Percentiles rank a stretch among this genome's conserved stretches.
Evolutionary conservation across 2,797 vertebrate genomes (phyloP).

Genomic region (Ciconia nigra): DNA sequence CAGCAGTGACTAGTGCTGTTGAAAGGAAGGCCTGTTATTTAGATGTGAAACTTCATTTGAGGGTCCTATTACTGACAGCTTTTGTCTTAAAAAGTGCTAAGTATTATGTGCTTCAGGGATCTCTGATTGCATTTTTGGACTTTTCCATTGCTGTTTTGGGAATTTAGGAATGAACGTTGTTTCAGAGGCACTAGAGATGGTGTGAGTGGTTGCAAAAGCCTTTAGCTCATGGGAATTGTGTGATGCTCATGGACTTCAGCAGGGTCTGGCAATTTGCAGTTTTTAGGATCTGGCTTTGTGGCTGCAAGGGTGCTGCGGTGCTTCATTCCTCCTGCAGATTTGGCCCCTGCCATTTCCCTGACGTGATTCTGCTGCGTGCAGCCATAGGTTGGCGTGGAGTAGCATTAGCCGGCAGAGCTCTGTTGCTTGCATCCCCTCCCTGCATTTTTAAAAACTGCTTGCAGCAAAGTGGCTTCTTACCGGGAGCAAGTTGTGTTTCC

Average conservation of each 20-base stretch:
- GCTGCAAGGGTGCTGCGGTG: not conserved
- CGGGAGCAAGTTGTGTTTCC: not conserved
- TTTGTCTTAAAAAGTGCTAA: not conserved
- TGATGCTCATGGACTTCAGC: accelerated
- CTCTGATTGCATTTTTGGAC: not conserved
- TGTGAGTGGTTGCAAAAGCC: not conserved
- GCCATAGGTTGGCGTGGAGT: accelerated
- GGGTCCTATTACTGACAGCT: not conserved
- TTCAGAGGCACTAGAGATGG: not conserved
- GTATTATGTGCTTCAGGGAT: not conserved
- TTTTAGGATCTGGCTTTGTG: not conserved
- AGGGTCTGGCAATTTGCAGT: not conserved
- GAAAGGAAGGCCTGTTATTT: not conserved
- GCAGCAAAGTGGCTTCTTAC: not conserved
- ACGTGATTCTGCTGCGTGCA: accelerated
- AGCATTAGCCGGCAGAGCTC: not conserved
- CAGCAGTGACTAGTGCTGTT: not conserved
- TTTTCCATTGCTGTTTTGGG: not conserved
- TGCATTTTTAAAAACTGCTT: not conserved
- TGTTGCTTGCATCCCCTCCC: not conserved
- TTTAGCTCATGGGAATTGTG: not conserved
- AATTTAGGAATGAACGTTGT: not conserved
- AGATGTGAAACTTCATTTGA: not conserved
- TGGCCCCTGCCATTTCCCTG: accelerated
- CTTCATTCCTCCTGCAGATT: not conserved